A percentile compares a stretch with the other conserved stretches of the same genome.
phyloP scores from a whole-genome alignment of 2,113 vertebrate genomes.

The Uropsilus gracilis region DNA sequence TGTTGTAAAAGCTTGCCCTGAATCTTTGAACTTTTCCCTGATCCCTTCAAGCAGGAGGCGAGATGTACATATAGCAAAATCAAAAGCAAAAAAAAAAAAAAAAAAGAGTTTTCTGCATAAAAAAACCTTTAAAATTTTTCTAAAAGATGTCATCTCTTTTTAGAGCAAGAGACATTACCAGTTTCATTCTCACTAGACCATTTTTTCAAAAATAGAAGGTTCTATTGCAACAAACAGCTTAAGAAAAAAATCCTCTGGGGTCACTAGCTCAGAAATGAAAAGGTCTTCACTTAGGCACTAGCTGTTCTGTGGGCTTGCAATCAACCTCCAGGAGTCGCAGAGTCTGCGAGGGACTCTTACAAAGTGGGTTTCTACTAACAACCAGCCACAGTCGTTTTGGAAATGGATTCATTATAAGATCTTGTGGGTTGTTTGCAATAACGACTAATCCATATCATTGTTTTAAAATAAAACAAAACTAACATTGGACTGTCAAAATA shows the following conservation, averaged over 20 bases:
- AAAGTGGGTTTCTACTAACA: not conserved
- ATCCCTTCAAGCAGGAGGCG: not conserved
- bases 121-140: constrained; percentile 28
- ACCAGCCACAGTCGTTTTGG: not conserved
- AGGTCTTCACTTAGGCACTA: not conserved
- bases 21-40: not conserved
- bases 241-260: not conserved
- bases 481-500: too few relatives aligned
- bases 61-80: not conserved
- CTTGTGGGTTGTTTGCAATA: constrained; percentile 50
- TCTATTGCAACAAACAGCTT: not conserved
- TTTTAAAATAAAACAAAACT: not conserved
- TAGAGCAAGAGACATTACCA: not conserved
- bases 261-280: not conserved
- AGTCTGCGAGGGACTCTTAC: not conserved
- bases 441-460: not conserved
- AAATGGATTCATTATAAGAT: not conserved
- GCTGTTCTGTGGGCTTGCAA: not conserved
- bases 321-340: not conserved
- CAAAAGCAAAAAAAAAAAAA: not conserved
- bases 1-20: not conserved
- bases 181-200: not conserved
- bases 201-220: constrained; percentile 48
- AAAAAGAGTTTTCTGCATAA: not conserved
- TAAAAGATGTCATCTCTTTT: not conserved